Evolutionary conservation across 2,888 invertebrate genomes (phyloP), one percentile per base, ranked within the genome.

Genomic region (Yponomeuta evonymella): DNA sequence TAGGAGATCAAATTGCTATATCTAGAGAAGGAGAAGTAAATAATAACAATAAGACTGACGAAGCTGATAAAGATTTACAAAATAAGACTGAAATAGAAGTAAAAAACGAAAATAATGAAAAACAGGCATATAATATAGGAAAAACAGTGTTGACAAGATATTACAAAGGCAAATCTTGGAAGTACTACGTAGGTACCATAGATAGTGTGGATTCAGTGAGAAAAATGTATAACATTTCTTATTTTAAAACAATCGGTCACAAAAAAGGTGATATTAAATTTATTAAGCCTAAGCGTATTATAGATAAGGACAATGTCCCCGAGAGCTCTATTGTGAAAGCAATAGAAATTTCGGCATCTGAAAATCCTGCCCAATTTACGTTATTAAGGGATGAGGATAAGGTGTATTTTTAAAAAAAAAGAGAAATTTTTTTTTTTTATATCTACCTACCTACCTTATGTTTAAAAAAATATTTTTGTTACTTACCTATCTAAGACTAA

Each of bases 81-180:
- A 67, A 67, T 36, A 36, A 67, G 67, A 67, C 67, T 67, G 67
- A 67, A 36, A 33, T 67, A 67, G 67, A 15, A 15, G 67, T 67
- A n/a, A 36, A 30, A 33, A 43, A 43, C 43, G 43, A 43, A 43
- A 43, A 43, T 5, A 15, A 23, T 62, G 62, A 62, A 23, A 62
- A 62, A 62, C 15, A 62, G 62, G 8, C 62, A 15, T 10, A 62
- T 23, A 62, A 62, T 62, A 62, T 62, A 43, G 33, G 67, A 15
- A n/a, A 67, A 33, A 11, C 48, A 67, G 67, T 67, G 29, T 67
- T 67, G 33, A 67, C 33, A 67, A 67, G 30, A 67, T 67, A 67
- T 67, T 67, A 36, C 67, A 67, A 67, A 36, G 43, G 43, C 36
- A 67, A 67, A 67, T 67, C 67, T 36, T 67, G 67, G 67, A 67